Percentiles rank a stretch among this genome's conserved stretches.
Conservation (phyloP, 35 echinoderm and acorn worm species). For the Acanthaster planci region DNA sequence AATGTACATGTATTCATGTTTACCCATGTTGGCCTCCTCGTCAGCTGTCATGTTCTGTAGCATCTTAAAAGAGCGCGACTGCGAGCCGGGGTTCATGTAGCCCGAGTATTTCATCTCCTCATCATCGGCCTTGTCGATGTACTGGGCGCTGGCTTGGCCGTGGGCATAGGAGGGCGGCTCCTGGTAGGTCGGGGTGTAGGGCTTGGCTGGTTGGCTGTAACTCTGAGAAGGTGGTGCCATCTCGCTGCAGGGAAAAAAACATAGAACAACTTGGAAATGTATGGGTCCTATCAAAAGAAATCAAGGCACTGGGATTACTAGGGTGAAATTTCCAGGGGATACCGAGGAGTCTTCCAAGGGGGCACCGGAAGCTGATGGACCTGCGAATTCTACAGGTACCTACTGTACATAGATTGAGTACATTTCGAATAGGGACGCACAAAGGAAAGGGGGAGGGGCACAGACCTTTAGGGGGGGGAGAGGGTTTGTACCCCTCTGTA, state of each 20-base stretch:
- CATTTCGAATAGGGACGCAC: too few relatives aligned
- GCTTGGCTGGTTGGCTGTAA: constrained; percentile 21
- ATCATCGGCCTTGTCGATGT: constrained; percentile 28
- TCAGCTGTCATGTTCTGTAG: constrained; percentile 74
- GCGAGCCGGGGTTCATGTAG: constrained; percentile 60
- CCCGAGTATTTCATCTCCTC: constrained; percentile 40
- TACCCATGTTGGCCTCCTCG: constrained; percentile 45
- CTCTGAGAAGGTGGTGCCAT: not conserved
- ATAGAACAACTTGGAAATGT: not conserved
- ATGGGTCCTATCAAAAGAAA: too few relatives aligned
- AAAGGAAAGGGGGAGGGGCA: too few relatives aligned
- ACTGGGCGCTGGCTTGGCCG: constrained; percentile 27
- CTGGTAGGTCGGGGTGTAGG: constrained; percentile 4
- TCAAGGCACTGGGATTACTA: too few relatives aligned
- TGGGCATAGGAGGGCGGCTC: constrained; percentile 20
- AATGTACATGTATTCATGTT: not conserved
- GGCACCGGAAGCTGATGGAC: too few relatives aligned
- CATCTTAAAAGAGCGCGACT: constrained; percentile 93
- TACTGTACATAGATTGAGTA: too few relatives aligned
- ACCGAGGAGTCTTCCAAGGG: too few relatives aligned
- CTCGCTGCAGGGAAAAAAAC: not conserved
- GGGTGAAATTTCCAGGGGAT: too few relatives aligned
- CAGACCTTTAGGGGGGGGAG: too few relatives aligned
- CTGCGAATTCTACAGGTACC: too few relatives aligned
- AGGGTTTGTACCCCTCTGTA: too few relatives aligned